Evolutionary conservation across 2,888 invertebrate species (phyloP).

Genomic region (Thumatha senex): DNA sequence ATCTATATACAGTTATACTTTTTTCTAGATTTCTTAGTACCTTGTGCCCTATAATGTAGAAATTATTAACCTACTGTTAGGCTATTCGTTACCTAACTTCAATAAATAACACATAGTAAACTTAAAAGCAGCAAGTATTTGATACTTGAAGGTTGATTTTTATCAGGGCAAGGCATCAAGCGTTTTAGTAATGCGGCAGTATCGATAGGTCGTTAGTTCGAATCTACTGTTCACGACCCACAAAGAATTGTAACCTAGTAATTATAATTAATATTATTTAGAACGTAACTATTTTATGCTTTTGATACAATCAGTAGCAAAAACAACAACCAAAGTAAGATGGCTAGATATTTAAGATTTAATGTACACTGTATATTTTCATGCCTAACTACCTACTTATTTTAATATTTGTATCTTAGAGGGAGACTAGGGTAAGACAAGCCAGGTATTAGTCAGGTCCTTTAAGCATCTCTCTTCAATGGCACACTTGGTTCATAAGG

Average conservation of each 20-base stretch:
- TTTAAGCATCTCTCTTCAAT: no score
- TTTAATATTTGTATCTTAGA: no score
- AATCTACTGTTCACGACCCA: slow-evolving; percentile 32
- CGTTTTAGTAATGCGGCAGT: slow-evolving; percentile 52
- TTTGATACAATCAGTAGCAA: background rate
- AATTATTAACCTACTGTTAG: no score
- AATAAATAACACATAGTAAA: background rate
- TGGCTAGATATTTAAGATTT: no score
- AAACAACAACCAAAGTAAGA: background rate
- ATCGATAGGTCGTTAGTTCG: slow-evolving; percentile 40
- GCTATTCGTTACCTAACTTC: background rate
- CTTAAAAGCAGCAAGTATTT: slow-evolving; percentile 23
- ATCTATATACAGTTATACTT: no score
- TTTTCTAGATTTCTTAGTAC: no score
- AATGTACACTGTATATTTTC: no score
- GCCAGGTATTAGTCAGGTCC: no score
- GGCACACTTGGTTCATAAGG: no score
- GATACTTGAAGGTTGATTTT: slow-evolving; percentile 42
- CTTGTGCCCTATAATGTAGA: no score
- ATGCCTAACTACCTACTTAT: no score
- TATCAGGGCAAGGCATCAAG: slow-evolving; percentile 41
- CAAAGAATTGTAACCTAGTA: slow-evolving; percentile 2
- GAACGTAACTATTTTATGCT: background rate
- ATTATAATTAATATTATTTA: background rate
- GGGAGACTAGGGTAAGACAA: no score